Conservation (phyloP, 2,888 invertebrate genomes). For the Drosophila buzzatii region DNA sequence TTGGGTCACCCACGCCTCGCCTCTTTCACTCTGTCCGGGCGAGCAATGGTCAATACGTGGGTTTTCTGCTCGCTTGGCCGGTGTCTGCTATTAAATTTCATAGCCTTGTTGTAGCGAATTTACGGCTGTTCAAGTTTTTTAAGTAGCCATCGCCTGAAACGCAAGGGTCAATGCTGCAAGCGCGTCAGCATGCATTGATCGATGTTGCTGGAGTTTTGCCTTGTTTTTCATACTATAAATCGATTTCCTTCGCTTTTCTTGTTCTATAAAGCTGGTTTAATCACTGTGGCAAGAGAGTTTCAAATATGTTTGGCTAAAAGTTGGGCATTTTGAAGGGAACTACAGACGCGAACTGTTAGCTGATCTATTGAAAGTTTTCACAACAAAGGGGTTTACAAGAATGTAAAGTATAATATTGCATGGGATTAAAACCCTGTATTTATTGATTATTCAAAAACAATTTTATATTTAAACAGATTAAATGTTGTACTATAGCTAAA, state of each 20-base stretch:
- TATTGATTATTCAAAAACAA: too few species aligned
- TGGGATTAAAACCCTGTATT: too few species aligned
- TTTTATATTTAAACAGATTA: too few species aligned
- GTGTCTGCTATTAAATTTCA: conserved; percentile 73
- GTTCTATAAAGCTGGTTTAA: not conserved
- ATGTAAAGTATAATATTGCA: too few species aligned
- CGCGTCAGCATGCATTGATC: conserved; percentile 24
- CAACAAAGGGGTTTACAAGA: too few species aligned
- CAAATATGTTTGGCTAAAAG: not conserved
- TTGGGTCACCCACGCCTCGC: not conserved
- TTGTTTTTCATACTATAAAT: not conserved
- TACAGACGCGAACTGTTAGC: not conserved
- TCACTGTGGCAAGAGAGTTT: not conserved
- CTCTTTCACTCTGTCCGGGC: not conserved
- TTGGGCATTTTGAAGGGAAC: not conserved
- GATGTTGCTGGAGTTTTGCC: conserved; percentile 5
- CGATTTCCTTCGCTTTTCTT: not conserved
- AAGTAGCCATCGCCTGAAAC: conserved; percentile 51
- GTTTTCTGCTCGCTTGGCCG: conserved; percentile 2
- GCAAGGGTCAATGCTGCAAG: not conserved
- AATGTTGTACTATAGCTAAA: too few species aligned
- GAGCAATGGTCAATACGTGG: conserved; percentile 60
- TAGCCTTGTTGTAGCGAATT: conserved; percentile 72
- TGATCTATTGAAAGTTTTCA: not conserved
- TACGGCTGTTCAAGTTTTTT: conserved; percentile 74